Percentiles rank a stretch among this genome's conserved stretches.
Evolutionary conservation across 1,140 invertebrate species (phyloP).

Genomic region (Hestina assimilis): DNA sequence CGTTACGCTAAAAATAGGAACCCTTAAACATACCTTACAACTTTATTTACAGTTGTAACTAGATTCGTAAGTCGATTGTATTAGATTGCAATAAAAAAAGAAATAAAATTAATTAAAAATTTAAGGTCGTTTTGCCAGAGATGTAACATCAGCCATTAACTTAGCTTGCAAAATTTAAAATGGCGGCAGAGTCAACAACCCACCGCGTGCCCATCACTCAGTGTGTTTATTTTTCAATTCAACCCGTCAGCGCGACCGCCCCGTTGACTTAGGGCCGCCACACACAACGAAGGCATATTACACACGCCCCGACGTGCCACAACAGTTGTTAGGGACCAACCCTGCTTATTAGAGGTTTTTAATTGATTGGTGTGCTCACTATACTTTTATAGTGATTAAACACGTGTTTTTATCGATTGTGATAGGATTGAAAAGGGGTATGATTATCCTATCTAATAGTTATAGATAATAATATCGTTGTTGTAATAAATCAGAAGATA

Average conservation of each 20-base stretch:
- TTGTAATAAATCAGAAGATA: neutral
- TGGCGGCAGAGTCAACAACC: conserved; percentile 49
- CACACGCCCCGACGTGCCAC: conserved; percentile 37
- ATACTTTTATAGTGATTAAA: conserved; percentile 15
- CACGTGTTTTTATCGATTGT: neutral
- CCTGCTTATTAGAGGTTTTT: conserved; percentile 26
- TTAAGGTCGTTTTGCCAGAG: too few relatives aligned
- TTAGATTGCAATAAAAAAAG: too few relatives aligned
- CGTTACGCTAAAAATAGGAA: too few relatives aligned
- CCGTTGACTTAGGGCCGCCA: conserved; percentile 60
- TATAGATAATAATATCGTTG: neutral
- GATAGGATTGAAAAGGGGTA: neutral
- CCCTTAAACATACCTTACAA: too few relatives aligned
- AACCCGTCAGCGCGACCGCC: conserved; percentile 45
- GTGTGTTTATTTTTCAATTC: conserved; percentile 71
- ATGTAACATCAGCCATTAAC: conserved; percentile 6
- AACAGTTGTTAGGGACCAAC: conserved; percentile 30
- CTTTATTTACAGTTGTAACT: too few relatives aligned
- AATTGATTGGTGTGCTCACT: conserved; percentile 17
- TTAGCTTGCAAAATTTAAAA: conserved; percentile 26
- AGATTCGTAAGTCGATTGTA: too few relatives aligned
- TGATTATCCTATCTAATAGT: neutral
- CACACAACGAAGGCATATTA: conserved; percentile 60
- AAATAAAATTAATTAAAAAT: too few relatives aligned
- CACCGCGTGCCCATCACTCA: conserved; percentile 34